Percentiles rank a stretch among this genome's conserved stretches.
These are phyloP conservation scores for Tiliacea aurago DNA, from an alignment of 2,888 invertebrate genomes.

Conservation along the genomic window DNA sequence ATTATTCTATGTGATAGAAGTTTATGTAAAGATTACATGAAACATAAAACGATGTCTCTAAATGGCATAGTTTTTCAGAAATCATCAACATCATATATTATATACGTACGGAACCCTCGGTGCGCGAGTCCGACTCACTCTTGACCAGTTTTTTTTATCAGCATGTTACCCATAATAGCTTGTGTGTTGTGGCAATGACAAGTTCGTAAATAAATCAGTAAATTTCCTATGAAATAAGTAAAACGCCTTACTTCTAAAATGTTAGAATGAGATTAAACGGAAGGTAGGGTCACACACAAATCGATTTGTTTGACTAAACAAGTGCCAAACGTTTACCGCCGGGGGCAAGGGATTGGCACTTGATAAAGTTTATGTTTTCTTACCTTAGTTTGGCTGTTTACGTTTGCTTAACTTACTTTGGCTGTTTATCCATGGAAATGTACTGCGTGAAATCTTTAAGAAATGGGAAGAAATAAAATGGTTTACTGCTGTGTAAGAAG, in stretches of 20 bases:
- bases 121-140: no score
- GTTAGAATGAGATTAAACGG: conserved; percentile 11
- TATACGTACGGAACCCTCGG: no score
- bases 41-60: no score
- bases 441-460: conserved; percentile 6
- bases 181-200: not conserved
- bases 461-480: not conserved
- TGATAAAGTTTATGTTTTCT: conserved; percentile 43
- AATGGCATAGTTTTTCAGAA: no score
- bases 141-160: no score
- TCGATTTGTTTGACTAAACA: conserved; percentile 47
- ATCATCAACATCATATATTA: no score
- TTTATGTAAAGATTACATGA: no score
- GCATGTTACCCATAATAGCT: not conserved
- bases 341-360: conserved; percentile 38
- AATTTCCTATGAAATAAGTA: not conserved
- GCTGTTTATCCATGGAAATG: conserved; percentile 12
- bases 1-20: no score
- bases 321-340: conserved; percentile 38
- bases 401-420: conserved; percentile 31
- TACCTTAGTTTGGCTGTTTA: conserved; percentile 22
- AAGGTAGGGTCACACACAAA: conserved; percentile 21
- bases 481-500: not conserved
- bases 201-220: not conserved
- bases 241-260: not conserved